Base-by-base conservation (phyloP, 1,140 invertebrate species). In the Myzus persicae region DNA sequence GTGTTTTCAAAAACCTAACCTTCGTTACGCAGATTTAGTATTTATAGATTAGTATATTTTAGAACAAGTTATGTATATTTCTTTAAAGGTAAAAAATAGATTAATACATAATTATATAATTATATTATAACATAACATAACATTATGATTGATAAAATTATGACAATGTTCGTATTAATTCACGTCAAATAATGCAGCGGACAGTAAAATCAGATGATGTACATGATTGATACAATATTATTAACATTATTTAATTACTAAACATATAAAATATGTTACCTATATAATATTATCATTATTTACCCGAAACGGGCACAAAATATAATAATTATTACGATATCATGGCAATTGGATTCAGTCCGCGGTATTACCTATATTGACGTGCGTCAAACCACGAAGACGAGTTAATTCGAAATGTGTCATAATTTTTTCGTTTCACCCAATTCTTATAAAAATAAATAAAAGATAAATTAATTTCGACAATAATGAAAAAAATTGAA, bases 131-230 rank as follows among this genome's bases (percentile, higher is more conserved):
- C 18, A 85, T 42, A 84, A 84, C 20, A 40, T 82, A 82, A 40
- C 22, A 82, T 82, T 38, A 82, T 31, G 5, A 87, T 44, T 14
- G 84, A 87, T 87, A 87, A 87, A 44, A 87, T 87, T 87, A 84
- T 84, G 82, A 84, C 82, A 84, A 84, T 84, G 82, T 84, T 84
- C 82, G 84, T 46, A 87, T 87, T 46, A n/a, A 44, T 31, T 87
- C 24, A 87, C 42, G 84, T 87, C 36, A 84, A 84, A 38, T 38
- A 82, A 82, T 7, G 22, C 36, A 82, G 36, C 22, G 36, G 76
- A 82, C 76, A 82, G 6, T 22, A 82, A 38, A 38, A 82, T 36
- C 76, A 82, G 36, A 82, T 82, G 76, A 82, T 82, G n/a, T 4
- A n/a, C 48, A 67, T 31, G 26, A 59, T 31, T 67, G 24, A 67